Evolutionary conservation across 2,797 vertebrate genomes (phyloP), one percentile per base, ranked within the genome.

Genomic region (Orestias chungarensis): DNA sequence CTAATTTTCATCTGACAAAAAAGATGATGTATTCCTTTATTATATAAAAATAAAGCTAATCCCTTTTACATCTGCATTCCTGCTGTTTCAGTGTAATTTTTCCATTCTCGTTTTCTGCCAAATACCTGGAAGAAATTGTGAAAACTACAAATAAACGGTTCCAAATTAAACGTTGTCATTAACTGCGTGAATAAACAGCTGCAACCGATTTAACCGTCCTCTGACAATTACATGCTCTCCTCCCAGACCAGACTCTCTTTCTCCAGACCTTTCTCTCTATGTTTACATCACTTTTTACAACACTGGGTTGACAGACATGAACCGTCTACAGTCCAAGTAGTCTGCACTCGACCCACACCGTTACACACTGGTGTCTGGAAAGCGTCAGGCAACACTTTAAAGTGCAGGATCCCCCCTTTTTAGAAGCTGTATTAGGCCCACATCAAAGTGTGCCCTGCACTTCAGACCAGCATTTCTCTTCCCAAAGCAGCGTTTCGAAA

Each of bases 201-300:
- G 44, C 52, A 62, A 29, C 44, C 31, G 68, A 11, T n/a, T 8
- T 17, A 25, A 29, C 68, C 46, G 1, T 17, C n/a, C 6, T 61
- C 55, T 43, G 31, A 55, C 25, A 31, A 25, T 73, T 43, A 76
- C 68, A 55, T 54, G 17, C 71, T 71, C 65, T 68, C 35, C 55
- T 76, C 25, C 64, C 64, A 70, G 64, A 64, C 54, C 43, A 35
- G 11, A 23, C 35, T 25, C 50, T 68, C 44, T 74, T 46, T 77
- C 55, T 76, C 59, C 78, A 82, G 83, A 73, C 87, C 80, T 86
- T 76, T 86, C 76, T 27, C 35, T 72, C 78, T 82, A 42, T 92
- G 91, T 93, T 94, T 92, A 92, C 89, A 92, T 90, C 88, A 86
- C 79, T 68, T 91, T 93, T 93, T 91, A 92, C 89, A 92, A 89